phyloP scores from a whole-genome alignment of 2,113 vertebrate genomes.

The Desmodus rotundus region DNA sequence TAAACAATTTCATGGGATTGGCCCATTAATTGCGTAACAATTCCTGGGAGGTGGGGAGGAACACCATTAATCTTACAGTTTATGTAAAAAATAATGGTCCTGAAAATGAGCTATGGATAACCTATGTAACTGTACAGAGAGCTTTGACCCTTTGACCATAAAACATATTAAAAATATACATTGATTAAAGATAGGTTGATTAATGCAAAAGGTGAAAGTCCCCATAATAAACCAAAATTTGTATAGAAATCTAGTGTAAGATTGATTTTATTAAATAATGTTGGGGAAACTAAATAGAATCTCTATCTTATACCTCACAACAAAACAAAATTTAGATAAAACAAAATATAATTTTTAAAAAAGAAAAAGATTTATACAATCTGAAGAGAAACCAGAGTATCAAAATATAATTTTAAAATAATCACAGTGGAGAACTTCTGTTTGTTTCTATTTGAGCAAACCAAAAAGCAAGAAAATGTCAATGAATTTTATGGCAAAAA shows the following conservation, averaged over 20 bases:
- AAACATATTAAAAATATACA: not conserved
- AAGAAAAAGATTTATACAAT: too few species aligned
- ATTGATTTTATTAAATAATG: not conserved
- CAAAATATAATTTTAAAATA: constrained; percentile 3
- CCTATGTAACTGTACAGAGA: not conserved
- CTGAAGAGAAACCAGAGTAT: too few species aligned
- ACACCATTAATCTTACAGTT: not conserved
- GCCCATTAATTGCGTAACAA: not conserved
- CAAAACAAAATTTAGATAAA: not conserved
- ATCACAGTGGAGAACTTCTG: not conserved
- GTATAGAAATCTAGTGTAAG: not conserved
- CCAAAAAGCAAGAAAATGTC: not conserved
- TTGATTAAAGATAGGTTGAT: not conserved
- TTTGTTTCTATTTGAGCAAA: not conserved
- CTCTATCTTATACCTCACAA: not conserved
- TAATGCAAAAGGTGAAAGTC: not conserved
- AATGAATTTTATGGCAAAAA: not conserved
- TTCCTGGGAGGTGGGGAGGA: not conserved
- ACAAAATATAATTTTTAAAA: not conserved
- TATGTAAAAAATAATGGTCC: not conserved
- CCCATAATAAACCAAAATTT: not conserved
- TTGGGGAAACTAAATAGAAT: not conserved
- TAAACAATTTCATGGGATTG: not conserved
- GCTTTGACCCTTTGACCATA: not conserved
- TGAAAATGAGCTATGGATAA: not conserved